phyloP scores from a whole-genome alignment of 2,888 invertebrate genomes.

The Erebia palarica region DNA sequence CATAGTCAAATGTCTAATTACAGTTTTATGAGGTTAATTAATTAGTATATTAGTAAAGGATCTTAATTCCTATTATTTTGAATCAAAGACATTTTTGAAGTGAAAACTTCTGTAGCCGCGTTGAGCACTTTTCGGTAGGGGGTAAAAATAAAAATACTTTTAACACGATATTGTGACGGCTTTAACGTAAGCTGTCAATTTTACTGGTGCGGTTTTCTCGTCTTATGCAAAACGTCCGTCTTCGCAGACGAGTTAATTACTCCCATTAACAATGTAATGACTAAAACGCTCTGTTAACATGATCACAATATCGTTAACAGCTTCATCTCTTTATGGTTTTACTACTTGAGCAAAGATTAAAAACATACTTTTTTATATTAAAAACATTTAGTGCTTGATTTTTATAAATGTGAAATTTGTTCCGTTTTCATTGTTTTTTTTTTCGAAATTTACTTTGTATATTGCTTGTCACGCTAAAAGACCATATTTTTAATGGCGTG shows the following conservation, averaged over 20 bases:
- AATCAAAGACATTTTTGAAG: conserved; percentile 6
- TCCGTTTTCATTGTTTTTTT: too few relatives aligned
- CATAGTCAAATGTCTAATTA: too few relatives aligned
- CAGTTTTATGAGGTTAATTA: too few relatives aligned
- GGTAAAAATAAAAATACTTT: too few relatives aligned
- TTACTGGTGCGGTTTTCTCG: conserved; percentile 53
- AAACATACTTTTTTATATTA: background rate
- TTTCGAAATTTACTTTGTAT: too few relatives aligned
- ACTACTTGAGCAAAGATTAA: background rate
- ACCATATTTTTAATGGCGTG: too few relatives aligned
- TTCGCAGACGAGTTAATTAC: conserved; percentile 19
- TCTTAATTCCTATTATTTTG: background rate
- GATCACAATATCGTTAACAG: conserved; percentile 5
- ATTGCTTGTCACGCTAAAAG: too few relatives aligned
- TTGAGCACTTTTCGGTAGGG: too few relatives aligned
- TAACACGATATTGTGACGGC: conserved; percentile 34
- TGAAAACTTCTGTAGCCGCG: too few relatives aligned
- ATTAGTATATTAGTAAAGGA: background rate
- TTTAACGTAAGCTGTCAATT: conserved; percentile 57
- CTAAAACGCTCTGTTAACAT: conserved; percentile 31
- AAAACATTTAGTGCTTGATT: background rate
- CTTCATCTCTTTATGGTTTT: background rate
- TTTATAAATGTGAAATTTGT: background rate
- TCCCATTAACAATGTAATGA: conserved; percentile 49
- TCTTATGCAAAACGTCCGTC: conserved; percentile 50